Evolutionary conservation across 1,140 invertebrate genomes (phyloP), one percentile per base, ranked within the genome.

Genomic region (Prorops nasuta): DNA sequence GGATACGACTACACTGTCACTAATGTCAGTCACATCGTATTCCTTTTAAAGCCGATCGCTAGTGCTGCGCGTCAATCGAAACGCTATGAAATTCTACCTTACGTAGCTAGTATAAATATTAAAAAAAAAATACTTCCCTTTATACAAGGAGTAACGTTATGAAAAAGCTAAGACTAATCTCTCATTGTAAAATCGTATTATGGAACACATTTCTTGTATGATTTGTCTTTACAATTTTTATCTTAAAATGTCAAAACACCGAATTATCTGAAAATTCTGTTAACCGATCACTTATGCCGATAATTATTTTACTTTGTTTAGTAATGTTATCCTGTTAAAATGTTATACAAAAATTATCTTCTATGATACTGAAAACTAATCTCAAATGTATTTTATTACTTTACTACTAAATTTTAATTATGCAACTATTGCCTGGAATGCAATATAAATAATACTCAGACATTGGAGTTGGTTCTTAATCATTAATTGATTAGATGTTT

Each of bases 191-290:
- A 66, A 35, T 50, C 48, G 17, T n/a, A 46, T 40, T 51, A 53
- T 52, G 52, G 40, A 66, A 66, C 53, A 63, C 41, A 57, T 60
- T 45, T 47, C 44, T 46, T 17, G 31, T 41, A 53, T 44, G 37
- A 45, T 53, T 34, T 40, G 15, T 60, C 45, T 53, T 52, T 24
- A 49, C 53, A 44, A 44, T 52, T 49, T 18, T 44, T 39, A 46
- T 51, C 49, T 44, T 58, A 63, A 49, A 41, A 58, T 50, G 58
- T 48, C 42, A 47, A 16, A 44, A 48, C 37, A 51, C 14, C 40
- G 32, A 45, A 46, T 47, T 56, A 51, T 65, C 42, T 42, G 35
- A 42, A 63, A 63, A 63, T 59, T 63, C 54, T 60, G 58, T 44
- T 53, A 61, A 67, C 57, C 47, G 35, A 47, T 24, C 56, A 49